Evolutionary conservation across 2,113 vertebrate genomes (phyloP).

Genomic region (Epinephelus moara): DNA sequence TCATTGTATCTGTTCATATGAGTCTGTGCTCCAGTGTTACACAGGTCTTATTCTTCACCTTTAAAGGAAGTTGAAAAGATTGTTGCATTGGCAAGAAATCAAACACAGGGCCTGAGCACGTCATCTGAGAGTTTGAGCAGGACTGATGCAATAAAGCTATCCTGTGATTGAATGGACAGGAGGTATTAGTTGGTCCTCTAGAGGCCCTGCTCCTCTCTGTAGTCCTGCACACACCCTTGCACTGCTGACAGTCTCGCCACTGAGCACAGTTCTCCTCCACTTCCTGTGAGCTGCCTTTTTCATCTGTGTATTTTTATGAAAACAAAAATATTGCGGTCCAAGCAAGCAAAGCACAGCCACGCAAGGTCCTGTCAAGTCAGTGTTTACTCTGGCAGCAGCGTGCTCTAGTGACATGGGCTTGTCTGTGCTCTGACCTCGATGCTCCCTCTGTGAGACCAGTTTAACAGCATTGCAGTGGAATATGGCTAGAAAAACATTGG

Average conservation of each 20-base stretch:
- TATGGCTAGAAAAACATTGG: background rate
- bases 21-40: background rate
- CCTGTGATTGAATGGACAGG: background rate
- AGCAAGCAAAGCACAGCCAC: background rate
- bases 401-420: background rate
- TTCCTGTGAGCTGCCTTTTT: slow-evolving; percentile 8
- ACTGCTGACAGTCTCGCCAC: slow-evolving; percentile 8
- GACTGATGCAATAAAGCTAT: slow-evolving; percentile 9
- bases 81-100: slow-evolving; percentile 4
- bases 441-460: background rate
- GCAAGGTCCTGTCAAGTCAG: background rate
- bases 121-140: background rate
- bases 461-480: slow-evolving; percentile 1
- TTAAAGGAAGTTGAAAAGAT: background rate
- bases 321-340: background rate
- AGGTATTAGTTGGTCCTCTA: background rate
- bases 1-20: background rate
- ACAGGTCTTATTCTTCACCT: background rate
- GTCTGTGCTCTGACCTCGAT: background rate
- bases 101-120: background rate
- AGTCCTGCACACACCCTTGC: slow-evolving; percentile 5
- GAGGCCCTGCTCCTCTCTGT: background rate
- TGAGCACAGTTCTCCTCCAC: background rate
- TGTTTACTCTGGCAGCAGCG: slow-evolving; percentile 8
- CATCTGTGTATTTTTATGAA: background rate